Percentiles rank a stretch among this genome's conserved stretches.
Conservation (phyloP, 2,888 invertebrate species). For the Acleris holmiana region DNA sequence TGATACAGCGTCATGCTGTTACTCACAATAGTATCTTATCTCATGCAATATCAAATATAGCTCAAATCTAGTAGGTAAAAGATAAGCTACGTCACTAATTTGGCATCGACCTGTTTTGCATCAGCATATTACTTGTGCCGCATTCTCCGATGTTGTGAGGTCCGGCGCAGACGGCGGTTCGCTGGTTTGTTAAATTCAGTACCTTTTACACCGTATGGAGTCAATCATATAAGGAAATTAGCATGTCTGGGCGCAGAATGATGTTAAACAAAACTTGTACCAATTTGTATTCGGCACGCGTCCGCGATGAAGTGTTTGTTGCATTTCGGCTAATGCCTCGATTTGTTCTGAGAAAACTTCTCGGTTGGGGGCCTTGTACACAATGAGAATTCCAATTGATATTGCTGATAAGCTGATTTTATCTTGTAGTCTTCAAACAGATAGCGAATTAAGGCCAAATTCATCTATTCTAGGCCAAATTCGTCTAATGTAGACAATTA, state of each 20-base stretch:
- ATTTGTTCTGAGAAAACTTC: constrained; percentile 65
- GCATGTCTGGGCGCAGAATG: not conserved
- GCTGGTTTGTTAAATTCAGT: constrained; percentile 51
- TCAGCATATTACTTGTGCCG: constrained; percentile 50
- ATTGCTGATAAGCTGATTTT: not conserved
- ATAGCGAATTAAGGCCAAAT: not conserved
- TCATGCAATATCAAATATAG: constrained; percentile 3
- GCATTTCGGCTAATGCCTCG: constrained; percentile 56
- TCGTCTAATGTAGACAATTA: not conserved
- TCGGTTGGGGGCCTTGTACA: constrained; percentile 53
- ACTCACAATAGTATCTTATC: constrained; percentile 34
- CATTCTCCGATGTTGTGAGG: constrained; percentile 57
- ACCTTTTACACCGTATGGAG: no score
- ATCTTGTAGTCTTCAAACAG: no score
- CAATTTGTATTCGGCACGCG: constrained; percentile 74
- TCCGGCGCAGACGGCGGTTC: constrained; percentile 59
- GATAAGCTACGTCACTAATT: constrained; percentile 12
- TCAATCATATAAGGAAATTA: no score
- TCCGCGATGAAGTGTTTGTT: constrained; percentile 54
- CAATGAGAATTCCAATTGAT: constrained; percentile 50
- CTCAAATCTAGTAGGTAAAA: constrained; percentile 6
- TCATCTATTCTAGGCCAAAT: not conserved
- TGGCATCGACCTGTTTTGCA: not conserved
- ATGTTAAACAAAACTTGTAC: constrained; percentile 62
- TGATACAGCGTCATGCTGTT: constrained; percentile 15